Evolutionary conservation across 2,113 vertebrate genomes (phyloP).

Genomic region (Stomatorhinus ivindoensis): DNA sequence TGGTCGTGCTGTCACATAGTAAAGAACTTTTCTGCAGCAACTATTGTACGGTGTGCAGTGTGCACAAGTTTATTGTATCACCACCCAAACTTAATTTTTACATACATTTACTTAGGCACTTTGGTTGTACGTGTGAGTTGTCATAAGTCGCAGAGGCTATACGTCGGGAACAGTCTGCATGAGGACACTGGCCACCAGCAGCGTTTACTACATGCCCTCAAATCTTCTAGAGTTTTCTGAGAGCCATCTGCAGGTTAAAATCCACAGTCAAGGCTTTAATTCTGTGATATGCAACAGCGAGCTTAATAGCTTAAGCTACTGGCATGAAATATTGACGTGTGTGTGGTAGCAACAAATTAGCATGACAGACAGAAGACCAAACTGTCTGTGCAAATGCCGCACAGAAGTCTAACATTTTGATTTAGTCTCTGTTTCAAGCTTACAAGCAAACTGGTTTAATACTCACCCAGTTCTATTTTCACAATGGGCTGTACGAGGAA

Average conservation of each 20-base stretch:
- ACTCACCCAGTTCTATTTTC: background rate
- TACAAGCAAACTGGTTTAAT: background rate
- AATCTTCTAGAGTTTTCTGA: background rate
- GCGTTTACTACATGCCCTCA: background rate
- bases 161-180: background rate
- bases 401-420: background rate
- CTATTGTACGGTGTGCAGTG: background rate
- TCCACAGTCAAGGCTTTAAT: background rate
- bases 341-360: background rate
- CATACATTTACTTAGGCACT: background rate
- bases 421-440: background rate
- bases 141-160: background rate
- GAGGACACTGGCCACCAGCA: background rate
- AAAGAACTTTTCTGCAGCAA: background rate
- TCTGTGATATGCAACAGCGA: background rate
- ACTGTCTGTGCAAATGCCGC: background rate
- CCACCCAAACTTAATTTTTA: background rate
- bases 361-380: background rate
- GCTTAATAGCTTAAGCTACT: background rate
- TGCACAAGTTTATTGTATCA: background rate
- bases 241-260: background rate
- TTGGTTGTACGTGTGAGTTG: background rate
- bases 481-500: background rate
- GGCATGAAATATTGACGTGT: background rate
- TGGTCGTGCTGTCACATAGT: background rate